A percentile compares a stretch with the other conserved stretches of the same genome.
phyloP scores from a whole-genome alignment of 1,140 invertebrate species.

The Caenorhabditis remanei region DNA sequence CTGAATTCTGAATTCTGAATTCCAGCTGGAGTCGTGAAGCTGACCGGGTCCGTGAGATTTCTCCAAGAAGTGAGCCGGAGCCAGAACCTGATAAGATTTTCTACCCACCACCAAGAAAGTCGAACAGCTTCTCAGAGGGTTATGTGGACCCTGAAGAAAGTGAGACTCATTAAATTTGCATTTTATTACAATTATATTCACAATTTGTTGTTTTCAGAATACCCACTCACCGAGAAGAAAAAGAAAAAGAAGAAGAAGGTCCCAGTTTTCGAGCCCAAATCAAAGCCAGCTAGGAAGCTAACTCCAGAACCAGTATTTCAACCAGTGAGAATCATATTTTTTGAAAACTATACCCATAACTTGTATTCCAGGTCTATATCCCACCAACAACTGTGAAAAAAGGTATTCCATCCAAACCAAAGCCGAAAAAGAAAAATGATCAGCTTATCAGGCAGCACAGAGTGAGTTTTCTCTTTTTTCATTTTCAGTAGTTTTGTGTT shows the following conservation, averaged over 20 bases:
- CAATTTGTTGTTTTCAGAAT: background rate
- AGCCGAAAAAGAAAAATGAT: background rate
- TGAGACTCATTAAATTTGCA: background rate
- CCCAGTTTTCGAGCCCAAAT: background rate
- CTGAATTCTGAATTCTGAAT: background rate
- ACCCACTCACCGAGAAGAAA: background rate
- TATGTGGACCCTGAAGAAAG: constrained; percentile 8
- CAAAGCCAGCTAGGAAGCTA: background rate
- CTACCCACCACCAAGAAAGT: background rate
- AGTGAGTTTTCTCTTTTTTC: background rate
- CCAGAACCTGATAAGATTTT: background rate
- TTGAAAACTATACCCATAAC: background rate
- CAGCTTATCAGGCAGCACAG: constrained; percentile 8
- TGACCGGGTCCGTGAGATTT: background rate
- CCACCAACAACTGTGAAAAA: background rate
- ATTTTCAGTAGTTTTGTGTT: background rate
- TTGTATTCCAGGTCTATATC: background rate
- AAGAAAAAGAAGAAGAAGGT: constrained; percentile 6
- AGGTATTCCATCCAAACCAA: background rate
- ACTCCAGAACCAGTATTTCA: background rate
- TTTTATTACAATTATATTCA: background rate
- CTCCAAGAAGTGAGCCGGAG: constrained; percentile 24
- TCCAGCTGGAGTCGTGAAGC: constrained; percentile 38
- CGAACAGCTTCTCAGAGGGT: background rate
- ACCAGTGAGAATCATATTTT: background rate